phyloP scores from a whole-genome alignment of 2,797 vertebrate species.

The Petrocephalus sullivani region DNA sequence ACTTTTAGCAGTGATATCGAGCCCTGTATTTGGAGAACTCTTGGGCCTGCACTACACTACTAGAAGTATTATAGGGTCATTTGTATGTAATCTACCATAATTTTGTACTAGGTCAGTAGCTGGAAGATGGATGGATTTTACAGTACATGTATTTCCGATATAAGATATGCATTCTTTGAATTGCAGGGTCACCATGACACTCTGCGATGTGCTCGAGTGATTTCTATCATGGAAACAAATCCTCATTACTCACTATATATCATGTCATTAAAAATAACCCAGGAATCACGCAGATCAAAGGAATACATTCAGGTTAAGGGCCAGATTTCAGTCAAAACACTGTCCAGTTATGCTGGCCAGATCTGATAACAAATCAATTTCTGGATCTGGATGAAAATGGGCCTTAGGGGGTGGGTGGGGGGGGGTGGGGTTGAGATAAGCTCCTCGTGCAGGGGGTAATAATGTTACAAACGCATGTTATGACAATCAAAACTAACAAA shows the following conservation, averaged over 20 bases:
- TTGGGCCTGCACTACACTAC: neutral
- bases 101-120: neutral
- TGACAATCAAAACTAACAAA: neutral
- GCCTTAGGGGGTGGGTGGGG: neutral
- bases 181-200: neutral
- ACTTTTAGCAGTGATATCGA: neutral
- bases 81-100: neutral
- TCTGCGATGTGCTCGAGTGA: neutral
- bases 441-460: neutral
- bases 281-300: neutral
- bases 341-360: neutral
- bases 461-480: neutral
- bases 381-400: neutral
- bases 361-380: constrained; percentile 2
- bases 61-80: neutral
- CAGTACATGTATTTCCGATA: neutral
- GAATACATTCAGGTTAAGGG: neutral
- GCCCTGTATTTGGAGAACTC: neutral
- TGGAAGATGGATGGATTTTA: neutral
- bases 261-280: neutral
- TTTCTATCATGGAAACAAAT: neutral
- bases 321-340: neutral
- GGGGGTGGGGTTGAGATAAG: neutral
- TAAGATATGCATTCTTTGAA: neutral
- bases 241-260: neutral